phyloP scores from a whole-genome alignment of 2,888 invertebrate genomes.

The Stictocephala bisonia region DNA sequence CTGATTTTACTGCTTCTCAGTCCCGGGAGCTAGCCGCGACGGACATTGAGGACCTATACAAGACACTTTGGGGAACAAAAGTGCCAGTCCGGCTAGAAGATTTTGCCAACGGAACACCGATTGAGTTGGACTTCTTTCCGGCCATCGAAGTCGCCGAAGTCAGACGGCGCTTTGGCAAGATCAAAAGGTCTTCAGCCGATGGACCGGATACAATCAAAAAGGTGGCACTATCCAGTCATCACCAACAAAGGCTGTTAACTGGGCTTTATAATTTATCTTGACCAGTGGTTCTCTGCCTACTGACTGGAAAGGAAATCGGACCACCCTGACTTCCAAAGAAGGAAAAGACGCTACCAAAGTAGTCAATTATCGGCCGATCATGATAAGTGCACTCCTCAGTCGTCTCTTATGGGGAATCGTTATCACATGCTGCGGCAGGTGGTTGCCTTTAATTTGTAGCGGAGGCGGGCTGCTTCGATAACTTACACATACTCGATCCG shows the following conservation, averaged over 20 bases:
- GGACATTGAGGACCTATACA: background rate
- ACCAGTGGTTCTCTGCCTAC: slow-evolving; percentile 50
- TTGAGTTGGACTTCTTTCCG: background rate
- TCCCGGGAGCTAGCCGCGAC: slow-evolving; percentile 12
- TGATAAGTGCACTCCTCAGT: slow-evolving; percentile 60
- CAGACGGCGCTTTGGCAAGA: slow-evolving; percentile 5
- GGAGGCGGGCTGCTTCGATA: slow-evolving; percentile 56
- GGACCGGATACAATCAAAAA: background rate
- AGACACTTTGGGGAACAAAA: slow-evolving; percentile 10
- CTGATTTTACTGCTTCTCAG: slow-evolving; percentile 41
- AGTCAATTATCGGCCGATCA: slow-evolving; percentile 61
- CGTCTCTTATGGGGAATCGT: slow-evolving; percentile 60
- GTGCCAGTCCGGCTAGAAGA: slow-evolving; percentile 15
- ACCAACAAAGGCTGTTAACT: background rate
- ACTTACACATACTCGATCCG: slow-evolving; percentile 49
- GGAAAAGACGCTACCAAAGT: slow-evolving; percentile 58
- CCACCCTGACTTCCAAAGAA: slow-evolving; percentile 61
- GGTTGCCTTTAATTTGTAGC: too few species aligned
- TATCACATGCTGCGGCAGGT: too few species aligned
- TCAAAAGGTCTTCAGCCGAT: slow-evolving; percentile 15
- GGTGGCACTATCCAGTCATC: background rate
- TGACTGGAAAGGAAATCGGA: slow-evolving; percentile 61
- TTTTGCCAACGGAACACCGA: slow-evolving; percentile 1
- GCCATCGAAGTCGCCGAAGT: slow-evolving; percentile 23
- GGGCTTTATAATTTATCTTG: slow-evolving; percentile 27